Percentiles rank a stretch among this genome's conserved stretches.
phyloP scores from a whole-genome alignment of 1,140 invertebrate genomes.

The Eubasilissa regina region DNA sequence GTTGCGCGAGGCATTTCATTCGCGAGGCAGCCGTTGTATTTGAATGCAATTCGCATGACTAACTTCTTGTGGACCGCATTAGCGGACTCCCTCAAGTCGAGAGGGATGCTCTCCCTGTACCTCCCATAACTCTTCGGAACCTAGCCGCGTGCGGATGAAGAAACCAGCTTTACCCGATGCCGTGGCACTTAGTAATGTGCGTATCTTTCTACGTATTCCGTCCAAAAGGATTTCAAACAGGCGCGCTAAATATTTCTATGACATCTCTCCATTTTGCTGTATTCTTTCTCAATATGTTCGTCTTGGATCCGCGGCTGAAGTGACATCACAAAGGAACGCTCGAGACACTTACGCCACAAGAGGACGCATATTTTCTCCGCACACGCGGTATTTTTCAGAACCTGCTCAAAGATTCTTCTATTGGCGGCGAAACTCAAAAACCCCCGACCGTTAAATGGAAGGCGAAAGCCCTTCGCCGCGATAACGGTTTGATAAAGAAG shows the following conservation, averaged over 20 bases:
- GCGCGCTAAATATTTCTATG: background rate
- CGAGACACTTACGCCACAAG: conserved; percentile 52
- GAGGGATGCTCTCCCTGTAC: background rate
- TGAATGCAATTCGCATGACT: no score
- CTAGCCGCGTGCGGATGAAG: background rate
- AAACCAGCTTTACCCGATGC: background rate
- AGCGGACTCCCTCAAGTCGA: background rate
- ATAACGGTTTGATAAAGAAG: conserved; percentile 46
- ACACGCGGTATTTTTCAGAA: conserved; percentile 42
- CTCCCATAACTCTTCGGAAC: background rate
- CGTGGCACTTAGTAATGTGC: background rate
- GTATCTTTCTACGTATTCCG: no score
- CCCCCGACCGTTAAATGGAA: conserved; percentile 15
- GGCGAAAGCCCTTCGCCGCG: conserved; percentile 34
- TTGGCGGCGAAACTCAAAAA: conserved; percentile 48
- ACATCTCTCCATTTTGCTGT: background rate
- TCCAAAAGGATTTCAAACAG: background rate
- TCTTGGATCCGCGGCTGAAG: background rate
- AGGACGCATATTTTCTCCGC: conserved; percentile 46
- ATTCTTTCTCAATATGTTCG: background rate
- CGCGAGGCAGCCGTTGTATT: no score
- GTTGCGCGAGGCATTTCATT: no score
- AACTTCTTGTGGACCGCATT: background rate
- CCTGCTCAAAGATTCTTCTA: conserved; percentile 28
- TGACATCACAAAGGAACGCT: conserved; percentile 54